Conservation (phyloP, 2,888 invertebrate species). For the Rapana venosa region DNA sequence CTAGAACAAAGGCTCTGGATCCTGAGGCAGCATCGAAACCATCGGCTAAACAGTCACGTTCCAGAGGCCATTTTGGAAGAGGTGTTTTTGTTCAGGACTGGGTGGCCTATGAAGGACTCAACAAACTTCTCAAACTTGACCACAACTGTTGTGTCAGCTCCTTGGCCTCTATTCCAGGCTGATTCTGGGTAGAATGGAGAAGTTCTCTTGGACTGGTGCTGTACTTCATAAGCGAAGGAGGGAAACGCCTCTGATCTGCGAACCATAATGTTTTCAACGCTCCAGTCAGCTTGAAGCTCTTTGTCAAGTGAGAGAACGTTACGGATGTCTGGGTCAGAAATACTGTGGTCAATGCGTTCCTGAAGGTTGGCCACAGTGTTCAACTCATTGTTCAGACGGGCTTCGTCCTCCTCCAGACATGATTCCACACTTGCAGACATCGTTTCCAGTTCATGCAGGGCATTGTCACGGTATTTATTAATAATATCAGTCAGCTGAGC, state of each 20-base stretch:
- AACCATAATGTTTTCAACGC: background rate
- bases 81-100: background rate
- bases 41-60: background rate
- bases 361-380: background rate
- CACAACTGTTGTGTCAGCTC: background rate
- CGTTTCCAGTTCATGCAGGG: constrained; percentile 16
- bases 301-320: background rate
- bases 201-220: background rate
- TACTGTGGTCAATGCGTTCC: background rate
- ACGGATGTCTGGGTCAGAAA: background rate
- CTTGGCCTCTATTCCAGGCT: background rate
- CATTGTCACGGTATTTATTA: constrained; percentile 7
- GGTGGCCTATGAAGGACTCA: background rate
- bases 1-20: constrained; percentile 9
- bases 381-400: background rate
- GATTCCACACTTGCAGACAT: background rate
- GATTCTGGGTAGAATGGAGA: background rate
- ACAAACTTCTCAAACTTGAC: background rate
- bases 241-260: background rate
- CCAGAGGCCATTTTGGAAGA: background rate
- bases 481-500: background rate
- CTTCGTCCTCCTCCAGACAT: background rate
- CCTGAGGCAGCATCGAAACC: constrained; percentile 28
- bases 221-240: background rate
- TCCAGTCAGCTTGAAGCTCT: background rate